phyloP scores from a whole-genome alignment of 1,140 invertebrate genomes.

The Vollenhovia emeryi region DNA sequence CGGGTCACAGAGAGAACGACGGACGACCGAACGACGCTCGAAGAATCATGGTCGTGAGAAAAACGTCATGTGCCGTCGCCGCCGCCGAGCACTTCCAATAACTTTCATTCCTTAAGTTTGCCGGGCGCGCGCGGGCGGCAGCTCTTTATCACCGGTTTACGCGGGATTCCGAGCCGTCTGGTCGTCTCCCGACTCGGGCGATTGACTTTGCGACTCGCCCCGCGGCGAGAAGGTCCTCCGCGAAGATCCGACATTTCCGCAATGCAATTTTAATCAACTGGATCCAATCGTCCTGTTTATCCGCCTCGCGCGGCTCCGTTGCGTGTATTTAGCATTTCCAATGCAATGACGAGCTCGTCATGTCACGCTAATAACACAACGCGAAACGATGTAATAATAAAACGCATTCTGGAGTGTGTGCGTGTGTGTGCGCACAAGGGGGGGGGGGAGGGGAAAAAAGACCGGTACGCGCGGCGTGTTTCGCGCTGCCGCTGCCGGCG shows the following conservation, averaged over 20 bases:
- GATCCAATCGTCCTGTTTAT: constrained; percentile 3
- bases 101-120: constrained; percentile 51
- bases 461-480: not conserved
- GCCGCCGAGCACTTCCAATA: constrained; percentile 14
- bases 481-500: not conserved
- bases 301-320: not conserved
- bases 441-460: not conserved
- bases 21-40: constrained; percentile 5
- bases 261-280: not conserved
- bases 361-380: not conserved
- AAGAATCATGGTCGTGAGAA: constrained; percentile 52
- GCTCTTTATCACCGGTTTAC: constrained; percentile 29
- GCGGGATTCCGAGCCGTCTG: not conserved
- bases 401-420: not conserved
- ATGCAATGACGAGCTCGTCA: not conserved
- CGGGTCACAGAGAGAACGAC: constrained; percentile 41
- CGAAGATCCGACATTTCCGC: not conserved
- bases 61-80: constrained; percentile 35
- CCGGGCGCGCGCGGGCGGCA: not conserved
- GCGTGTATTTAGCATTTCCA: constrained; percentile 5
- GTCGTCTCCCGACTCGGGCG: not conserved
- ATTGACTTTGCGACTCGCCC: constrained; percentile 11
- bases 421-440: not conserved
- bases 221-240: not conserved
- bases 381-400: constrained; percentile 5